Evolutionary conservation across 2,797 vertebrate species (phyloP), one percentile per base, ranked within the genome.

Genomic region (Steatocranus sp.): DNA sequence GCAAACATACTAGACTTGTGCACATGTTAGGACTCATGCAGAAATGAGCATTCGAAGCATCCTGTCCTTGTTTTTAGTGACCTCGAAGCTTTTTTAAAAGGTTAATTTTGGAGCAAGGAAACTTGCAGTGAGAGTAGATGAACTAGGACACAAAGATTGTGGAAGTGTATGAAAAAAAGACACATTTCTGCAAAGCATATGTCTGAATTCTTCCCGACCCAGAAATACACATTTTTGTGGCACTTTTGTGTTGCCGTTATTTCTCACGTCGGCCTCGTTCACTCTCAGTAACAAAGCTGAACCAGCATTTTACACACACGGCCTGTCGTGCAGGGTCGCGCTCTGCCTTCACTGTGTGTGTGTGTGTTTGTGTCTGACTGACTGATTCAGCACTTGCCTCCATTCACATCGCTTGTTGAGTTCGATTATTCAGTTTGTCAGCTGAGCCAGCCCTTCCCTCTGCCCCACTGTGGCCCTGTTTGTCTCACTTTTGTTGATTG

Each of bases 371-470:
- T 84, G 83, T 89, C 93, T 94, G 96, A 95, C 95, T 93, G 94
- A 97, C 97, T 98, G 97, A 98, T 96, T 98, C 97, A 96, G 97
- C 97, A 97, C 95, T 97, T 93, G 88, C 88, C 80, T 86, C 95
- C 96, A 97, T 97, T 97, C 96, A 97, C 87, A 89, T 50, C 51
- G 82, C 75, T 86, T 82, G 91, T 90, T 88, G 86, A 78, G 91
- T 92, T 84, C 83, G 91, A 92, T 91, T 93, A 91, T 96, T 95
- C 91, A 94, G 91, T 92, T 17, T 88, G 95, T 98, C 97, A 95
- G 96, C 95, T 98, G 97, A 96, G 96, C 95, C 93, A 91, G 95
- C 95, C 94, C 90, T 92, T 91, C 90, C 87, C 91, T 89, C 90
- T 86, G 85, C 84, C 87, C 88, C 83, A 53, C 91, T 89, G 82